These are phyloP conservation scores for Harmothoe impar DNA, from an alignment of 2,888 invertebrate species.

Conservation along the genomic window DNA sequence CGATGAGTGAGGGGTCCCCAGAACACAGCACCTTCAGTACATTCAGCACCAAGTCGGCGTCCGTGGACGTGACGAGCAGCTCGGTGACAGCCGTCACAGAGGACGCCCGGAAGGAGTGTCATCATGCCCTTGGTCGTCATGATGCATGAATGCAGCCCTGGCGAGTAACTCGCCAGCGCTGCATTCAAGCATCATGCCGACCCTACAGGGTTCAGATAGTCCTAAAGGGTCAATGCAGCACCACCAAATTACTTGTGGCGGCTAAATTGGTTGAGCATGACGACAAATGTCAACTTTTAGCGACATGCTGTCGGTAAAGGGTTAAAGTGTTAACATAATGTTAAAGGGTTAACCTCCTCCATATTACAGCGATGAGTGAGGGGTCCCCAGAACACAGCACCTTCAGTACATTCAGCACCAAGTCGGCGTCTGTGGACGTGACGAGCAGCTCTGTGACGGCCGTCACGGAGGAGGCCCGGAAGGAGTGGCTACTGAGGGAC, in stretches of 20 bases:
- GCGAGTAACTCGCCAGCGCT: slow-evolving; percentile 72
- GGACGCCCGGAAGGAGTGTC: slow-evolving; percentile 73
- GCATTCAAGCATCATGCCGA: no score
- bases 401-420: slow-evolving; percentile 69
- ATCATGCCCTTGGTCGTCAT: no score
- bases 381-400: slow-evolving; percentile 57
- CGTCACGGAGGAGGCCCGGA: slow-evolving; percentile 74
- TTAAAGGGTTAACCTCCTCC: no score
- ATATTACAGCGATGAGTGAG: slow-evolving; percentile 34
- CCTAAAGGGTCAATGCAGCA: no score
- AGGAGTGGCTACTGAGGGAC: slow-evolving; percentile 73
- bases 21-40: slow-evolving; percentile 48
- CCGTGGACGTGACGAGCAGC: slow-evolving; percentile 71
- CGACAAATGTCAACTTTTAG: no score
- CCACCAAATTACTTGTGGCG: no score
- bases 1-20: slow-evolving; percentile 52
- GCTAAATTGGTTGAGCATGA: no score
- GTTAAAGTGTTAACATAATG: no score
- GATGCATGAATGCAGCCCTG: no score
- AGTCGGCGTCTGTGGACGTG: slow-evolving; percentile 75
- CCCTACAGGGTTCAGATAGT: no score
- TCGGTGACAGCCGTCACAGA: slow-evolving; percentile 74
- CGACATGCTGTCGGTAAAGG: no score
- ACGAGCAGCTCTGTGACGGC: slow-evolving; percentile 72
- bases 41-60: slow-evolving; percentile 75